phyloP scores from a whole-genome alignment of 1,140 invertebrate genomes.

The Heliothis subflexa region DNA sequence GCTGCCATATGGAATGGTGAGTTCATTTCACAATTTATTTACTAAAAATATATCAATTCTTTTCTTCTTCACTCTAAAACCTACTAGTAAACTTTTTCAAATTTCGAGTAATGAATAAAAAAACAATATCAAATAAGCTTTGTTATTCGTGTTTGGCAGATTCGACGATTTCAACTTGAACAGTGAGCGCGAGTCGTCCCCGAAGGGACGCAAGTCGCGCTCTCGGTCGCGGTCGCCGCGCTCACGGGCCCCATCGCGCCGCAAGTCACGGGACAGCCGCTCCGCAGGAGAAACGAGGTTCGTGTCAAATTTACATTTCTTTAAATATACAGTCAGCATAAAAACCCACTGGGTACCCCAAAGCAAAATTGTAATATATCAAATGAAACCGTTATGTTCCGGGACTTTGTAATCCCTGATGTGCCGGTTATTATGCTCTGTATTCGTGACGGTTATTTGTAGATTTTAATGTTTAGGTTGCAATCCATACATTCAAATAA shows the following conservation, averaged over 20 bases:
- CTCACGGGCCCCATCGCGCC: conserved; percentile 59
- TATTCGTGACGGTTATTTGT: too few species aligned
- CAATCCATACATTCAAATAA: not conserved
- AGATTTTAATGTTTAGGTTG: too few species aligned
- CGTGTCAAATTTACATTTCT: not conserved
- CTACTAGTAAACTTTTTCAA: too few species aligned
- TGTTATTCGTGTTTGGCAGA: conserved; percentile 55
- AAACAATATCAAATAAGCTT: too few species aligned
- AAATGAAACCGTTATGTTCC: too few species aligned
- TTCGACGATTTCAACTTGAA: conserved; percentile 86
- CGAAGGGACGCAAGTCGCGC: conserved; percentile 67
- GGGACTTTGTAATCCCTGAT: too few species aligned
- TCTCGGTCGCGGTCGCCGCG: conserved; percentile 70
- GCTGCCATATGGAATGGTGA: conserved; percentile 2
- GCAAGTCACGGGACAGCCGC: conserved; percentile 75
- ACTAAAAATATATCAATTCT: not conserved
- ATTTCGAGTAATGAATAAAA: too few species aligned
- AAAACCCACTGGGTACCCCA: too few species aligned
- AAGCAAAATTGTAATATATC: too few species aligned
- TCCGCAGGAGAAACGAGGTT: conserved; percentile 78
- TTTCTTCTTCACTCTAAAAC: too few species aligned
- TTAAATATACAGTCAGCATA: not conserved
- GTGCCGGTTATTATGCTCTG: too few species aligned
- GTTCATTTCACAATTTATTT: conserved; percentile 9
- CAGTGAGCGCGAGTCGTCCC: conserved; percentile 80